Percentiles rank a stretch among this genome's conserved stretches.
Conservation (phyloP, 2,888 invertebrate genomes). For the Yponomeuta plumbellus region DNA sequence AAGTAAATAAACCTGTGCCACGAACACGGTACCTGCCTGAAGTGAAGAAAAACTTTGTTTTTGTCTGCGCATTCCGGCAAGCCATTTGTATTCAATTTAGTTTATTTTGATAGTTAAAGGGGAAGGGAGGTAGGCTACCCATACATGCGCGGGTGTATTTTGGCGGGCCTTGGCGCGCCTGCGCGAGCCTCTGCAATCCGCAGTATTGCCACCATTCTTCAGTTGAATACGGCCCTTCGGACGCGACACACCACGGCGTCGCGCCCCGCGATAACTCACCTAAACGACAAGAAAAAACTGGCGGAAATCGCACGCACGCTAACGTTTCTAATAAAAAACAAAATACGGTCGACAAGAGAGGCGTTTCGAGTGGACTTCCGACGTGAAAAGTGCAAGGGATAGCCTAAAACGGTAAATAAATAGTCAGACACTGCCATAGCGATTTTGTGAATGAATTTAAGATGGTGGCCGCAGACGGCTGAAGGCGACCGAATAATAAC, state of each 20-base stretch:
- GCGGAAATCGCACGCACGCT: constrained; percentile 36
- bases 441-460: constrained; percentile 76
- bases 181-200: constrained; percentile 47
- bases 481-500: constrained; percentile 47
- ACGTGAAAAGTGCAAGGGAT: constrained; percentile 36
- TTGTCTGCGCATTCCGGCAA: not conserved
- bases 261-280: constrained; percentile 37
- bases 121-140: constrained; percentile 32
- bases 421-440: constrained; percentile 50
- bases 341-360: constrained; percentile 25
- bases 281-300: constrained; percentile 56
- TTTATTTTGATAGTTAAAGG: constrained; percentile 13
- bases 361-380: constrained; percentile 28
- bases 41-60: not conserved
- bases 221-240: constrained; percentile 59
- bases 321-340: constrained; percentile 38
- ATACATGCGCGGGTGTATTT: constrained; percentile 74
- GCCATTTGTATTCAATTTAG: constrained; percentile 2
- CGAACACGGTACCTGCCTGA: not conserved
- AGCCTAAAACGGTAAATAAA: constrained; percentile 68
- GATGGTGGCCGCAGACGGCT: constrained; percentile 57
- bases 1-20: not conserved
- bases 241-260: constrained; percentile 36
- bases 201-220: constrained; percentile 67
- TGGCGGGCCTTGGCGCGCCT: constrained; percentile 49